phyloP scores from a whole-genome alignment of 1,140 invertebrate species.

The Hyposmocoma kahamanoa region DNA sequence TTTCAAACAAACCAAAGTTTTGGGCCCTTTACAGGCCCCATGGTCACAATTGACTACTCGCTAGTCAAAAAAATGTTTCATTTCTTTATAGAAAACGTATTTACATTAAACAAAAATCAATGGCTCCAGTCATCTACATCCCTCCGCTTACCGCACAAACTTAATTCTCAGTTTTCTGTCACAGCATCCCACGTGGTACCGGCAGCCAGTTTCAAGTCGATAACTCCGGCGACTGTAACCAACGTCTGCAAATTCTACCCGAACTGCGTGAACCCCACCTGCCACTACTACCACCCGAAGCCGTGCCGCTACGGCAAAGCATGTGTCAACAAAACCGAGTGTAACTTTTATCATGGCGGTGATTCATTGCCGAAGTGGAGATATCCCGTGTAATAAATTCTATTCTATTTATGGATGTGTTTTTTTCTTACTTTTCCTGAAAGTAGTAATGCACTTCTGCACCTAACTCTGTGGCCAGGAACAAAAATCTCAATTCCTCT shows the following conservation, averaged over 20 bases:
- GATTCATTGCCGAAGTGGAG: conserved; percentile 66
- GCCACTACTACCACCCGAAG: conserved; percentile 79
- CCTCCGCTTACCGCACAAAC: no score
- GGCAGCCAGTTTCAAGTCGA: conserved; percentile 74
- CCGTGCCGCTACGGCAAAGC: conserved; percentile 77
- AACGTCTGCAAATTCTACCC: conserved; percentile 78
- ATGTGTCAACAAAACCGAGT: conserved; percentile 78
- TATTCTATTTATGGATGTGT: background rate
- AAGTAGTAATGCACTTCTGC: no score
- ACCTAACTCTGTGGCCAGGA: no score
- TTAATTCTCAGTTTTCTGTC: conserved; percentile 18
- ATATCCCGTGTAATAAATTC: conserved; percentile 24
- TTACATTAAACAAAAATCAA: no score
- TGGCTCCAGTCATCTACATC: no score
- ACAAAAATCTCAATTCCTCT: no score
- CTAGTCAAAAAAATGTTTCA: no score
- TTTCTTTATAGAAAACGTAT: no score
- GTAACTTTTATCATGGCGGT: conserved; percentile 77
- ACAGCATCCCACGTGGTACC: conserved; percentile 79
- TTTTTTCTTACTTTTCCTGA: no score
- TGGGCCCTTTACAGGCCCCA: no score
- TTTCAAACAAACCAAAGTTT: no score
- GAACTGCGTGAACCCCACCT: conserved; percentile 74
- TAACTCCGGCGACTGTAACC: conserved; percentile 53
- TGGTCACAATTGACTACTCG: no score